Percentiles rank a stretch among this genome's conserved stretches.
Evolutionary conservation across 37 sponge, comb jelly and placozoan species (phyloP).

Genomic region (Theonella swinhoei): DNA sequence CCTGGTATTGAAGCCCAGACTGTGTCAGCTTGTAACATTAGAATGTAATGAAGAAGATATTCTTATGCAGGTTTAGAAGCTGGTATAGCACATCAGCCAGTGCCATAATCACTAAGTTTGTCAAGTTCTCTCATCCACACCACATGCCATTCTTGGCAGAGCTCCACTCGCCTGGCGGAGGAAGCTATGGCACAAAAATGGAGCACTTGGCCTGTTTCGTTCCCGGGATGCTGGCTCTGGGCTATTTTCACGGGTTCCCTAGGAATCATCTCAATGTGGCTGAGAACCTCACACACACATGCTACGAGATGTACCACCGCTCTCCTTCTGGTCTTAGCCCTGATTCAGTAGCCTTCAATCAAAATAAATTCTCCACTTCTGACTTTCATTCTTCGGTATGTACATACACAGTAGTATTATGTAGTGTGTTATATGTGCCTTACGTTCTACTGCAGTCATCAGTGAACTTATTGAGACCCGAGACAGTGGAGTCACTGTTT

Average conservation of each 20-base stretch:
- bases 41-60: not conserved
- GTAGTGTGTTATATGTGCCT: not conserved
- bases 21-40: too few species aligned
- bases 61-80: constrained; percentile 44
- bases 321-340: constrained; percentile 84
- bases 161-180: not conserved
- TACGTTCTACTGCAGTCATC: not conserved
- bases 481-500: constrained; percentile 95
- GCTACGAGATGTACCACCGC: constrained; percentile 80
- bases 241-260: constrained; percentile 59
- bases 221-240: constrained; percentile 89
- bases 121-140: constrained; percentile 64
- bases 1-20: too few species aligned
- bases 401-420: not conserved
- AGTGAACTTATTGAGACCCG: constrained; percentile 78
- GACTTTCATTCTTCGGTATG: not conserved
- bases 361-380: not conserved
- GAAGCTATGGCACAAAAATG: constrained; percentile 15
- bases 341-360: constrained; percentile 84
- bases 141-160: constrained; percentile 74
- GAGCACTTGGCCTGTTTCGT: constrained; percentile 83
- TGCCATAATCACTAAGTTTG: constrained; percentile 43
- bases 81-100: constrained; percentile 57
- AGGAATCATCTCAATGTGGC: constrained; percentile 60
- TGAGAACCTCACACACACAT: constrained; percentile 79